Evolutionary conservation across 2,113 vertebrate genomes (phyloP).

Genomic region (Menidia beryllina): DNA sequence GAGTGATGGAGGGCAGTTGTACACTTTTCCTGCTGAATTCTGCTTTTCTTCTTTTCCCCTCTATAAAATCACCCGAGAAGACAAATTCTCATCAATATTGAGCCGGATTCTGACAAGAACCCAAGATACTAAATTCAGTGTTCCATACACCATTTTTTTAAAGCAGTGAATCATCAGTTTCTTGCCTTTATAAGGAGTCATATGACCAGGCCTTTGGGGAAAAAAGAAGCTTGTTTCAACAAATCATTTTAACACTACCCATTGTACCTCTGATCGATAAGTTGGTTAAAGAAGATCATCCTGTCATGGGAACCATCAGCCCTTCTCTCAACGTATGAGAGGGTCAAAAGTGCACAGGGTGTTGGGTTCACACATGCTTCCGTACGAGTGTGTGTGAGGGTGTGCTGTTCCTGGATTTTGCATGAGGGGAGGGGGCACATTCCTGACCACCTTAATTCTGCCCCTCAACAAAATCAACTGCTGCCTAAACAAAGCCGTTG

Average conservation of each 20-base stretch:
- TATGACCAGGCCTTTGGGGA: no score
- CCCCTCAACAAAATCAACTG: conserved; percentile 12
- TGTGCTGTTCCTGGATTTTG: conserved; percentile 16
- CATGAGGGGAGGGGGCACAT: conserved; percentile 37
- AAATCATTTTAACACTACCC: background rate
- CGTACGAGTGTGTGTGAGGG: background rate
- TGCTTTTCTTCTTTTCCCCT: background rate
- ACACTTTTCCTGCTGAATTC: background rate
- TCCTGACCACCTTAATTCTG: conserved; percentile 52
- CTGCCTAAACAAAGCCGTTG: conserved; percentile 14
- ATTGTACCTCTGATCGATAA: background rate
- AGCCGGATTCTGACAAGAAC: no score
- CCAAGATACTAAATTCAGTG: no score
- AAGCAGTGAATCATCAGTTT: no score
- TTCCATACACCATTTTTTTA: no score
- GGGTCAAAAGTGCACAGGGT: conserved; percentile 41
- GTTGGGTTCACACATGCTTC: background rate
- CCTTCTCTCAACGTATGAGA: background rate
- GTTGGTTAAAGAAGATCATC: no score
- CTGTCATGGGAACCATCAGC: background rate
- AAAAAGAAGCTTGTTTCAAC: background rate
- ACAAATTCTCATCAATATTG: background rate
- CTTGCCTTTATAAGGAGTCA: no score
- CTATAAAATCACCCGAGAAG: background rate
- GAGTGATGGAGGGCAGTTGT: conserved; percentile 19